These are phyloP conservation scores for Caenorhabditis macrosperma DNA, from an alignment of 2,888 invertebrate species.

Conservation along the genomic window DNA sequence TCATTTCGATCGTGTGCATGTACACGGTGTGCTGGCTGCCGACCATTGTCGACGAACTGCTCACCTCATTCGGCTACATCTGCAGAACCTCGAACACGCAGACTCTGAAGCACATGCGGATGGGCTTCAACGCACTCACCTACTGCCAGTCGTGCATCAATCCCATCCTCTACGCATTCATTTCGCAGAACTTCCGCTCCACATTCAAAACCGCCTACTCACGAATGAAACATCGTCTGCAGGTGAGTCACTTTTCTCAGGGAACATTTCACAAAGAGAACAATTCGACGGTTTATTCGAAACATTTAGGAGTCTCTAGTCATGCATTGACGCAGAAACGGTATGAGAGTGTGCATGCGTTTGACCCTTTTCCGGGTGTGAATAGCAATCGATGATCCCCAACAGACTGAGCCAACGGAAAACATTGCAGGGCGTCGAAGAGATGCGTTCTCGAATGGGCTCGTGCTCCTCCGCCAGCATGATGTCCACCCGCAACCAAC, in stretches of 20 bases:
- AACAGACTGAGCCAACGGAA: not conserved
- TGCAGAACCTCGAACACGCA: constrained; percentile 81
- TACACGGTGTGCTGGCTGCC: constrained; percentile 87
- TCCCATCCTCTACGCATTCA: constrained; percentile 87
- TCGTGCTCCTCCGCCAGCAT: constrained; percentile 70
- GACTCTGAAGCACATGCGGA: constrained; percentile 84
- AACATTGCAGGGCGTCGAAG: constrained; percentile 67
- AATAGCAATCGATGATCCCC: not conserved
- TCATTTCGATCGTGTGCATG: constrained; percentile 85
- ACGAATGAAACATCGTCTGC: constrained; percentile 70
- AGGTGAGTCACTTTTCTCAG: constrained; percentile 50
- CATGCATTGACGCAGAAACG: constrained; percentile 18
- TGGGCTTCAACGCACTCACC: constrained; percentile 83
- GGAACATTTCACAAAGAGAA: not conserved
- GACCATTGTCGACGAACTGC: constrained; percentile 83
- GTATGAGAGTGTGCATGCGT: constrained; percentile 18
- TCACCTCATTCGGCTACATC: constrained; percentile 84
- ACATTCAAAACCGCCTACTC: constrained; percentile 75
- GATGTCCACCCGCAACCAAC: constrained; percentile 70
- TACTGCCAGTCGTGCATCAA: constrained; percentile 87
- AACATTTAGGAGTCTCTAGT: constrained; percentile 40
- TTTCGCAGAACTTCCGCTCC: constrained; percentile 82
- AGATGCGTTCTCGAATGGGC: constrained; percentile 70
- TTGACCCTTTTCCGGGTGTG: not conserved
- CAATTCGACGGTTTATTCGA: not conserved